Evolutionary conservation across 2,888 invertebrate species (phyloP).

Genomic region (Gnatocerus cornutus): DNA sequence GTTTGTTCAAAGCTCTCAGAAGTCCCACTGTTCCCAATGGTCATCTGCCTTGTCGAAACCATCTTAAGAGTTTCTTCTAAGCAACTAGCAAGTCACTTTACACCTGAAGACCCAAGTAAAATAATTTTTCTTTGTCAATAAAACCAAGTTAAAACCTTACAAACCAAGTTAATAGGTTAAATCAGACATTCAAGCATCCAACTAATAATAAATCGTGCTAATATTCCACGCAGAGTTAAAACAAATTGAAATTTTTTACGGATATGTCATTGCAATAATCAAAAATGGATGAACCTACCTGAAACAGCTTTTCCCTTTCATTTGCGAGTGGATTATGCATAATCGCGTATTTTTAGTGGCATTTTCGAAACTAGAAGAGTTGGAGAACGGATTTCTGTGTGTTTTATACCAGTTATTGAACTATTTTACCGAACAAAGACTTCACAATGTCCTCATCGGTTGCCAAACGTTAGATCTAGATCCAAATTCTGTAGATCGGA

Average conservation of each 20-base stretch:
- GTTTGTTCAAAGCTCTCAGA: slow-evolving; percentile 63
- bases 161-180: slow-evolving; percentile 13
- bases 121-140: slow-evolving; percentile 21
- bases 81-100: slow-evolving; percentile 20
- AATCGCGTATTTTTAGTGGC: slow-evolving; percentile 23
- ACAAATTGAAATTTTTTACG: slow-evolving; percentile 34
- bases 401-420: neutral
- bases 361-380: slow-evolving; percentile 17
- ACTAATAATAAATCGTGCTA: neutral
- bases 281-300: slow-evolving; percentile 49
- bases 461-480: slow-evolving; percentile 41
- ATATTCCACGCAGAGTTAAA: neutral
- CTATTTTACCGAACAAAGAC: slow-evolving; percentile 38
- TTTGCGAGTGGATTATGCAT: slow-evolving; percentile 39
- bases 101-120: slow-evolving; percentile 25
- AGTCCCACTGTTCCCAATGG: slow-evolving; percentile 70
- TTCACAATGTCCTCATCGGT: slow-evolving; percentile 22
- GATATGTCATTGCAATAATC: slow-evolving; percentile 45
- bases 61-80: slow-evolving; percentile 63
- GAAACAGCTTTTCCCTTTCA: slow-evolving; percentile 48
- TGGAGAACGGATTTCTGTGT: slow-evolving; percentile 1
- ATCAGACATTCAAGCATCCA: slow-evolving; percentile 2
- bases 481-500: slow-evolving; percentile 20
- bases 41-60: slow-evolving; percentile 75
- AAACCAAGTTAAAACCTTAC: neutral